Percentiles rank a stretch among this genome's conserved stretches.
These are phyloP conservation scores for Simalia tracyae DNA, from an alignment of 2,797 vertebrate genomes.

Conservation along the genomic window DNA sequence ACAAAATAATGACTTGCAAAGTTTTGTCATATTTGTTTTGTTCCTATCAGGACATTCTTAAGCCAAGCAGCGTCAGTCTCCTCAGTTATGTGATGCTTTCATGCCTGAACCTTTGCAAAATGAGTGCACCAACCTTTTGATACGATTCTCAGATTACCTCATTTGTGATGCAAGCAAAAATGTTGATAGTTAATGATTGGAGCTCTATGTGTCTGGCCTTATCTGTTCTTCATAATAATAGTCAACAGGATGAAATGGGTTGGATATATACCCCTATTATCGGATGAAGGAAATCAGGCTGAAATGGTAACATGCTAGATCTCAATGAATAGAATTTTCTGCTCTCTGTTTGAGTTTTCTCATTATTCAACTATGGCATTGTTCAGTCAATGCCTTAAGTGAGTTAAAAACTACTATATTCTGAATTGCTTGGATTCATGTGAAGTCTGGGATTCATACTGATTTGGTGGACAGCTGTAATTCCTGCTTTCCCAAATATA, in stretches of 20 bases:
- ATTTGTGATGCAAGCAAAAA: constrained; percentile 10
- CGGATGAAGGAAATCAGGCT: not conserved
- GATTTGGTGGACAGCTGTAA: not conserved
- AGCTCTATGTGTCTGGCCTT: not conserved
- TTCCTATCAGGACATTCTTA: not conserved
- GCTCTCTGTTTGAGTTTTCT: too few relatives aligned
- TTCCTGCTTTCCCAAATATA: not conserved
- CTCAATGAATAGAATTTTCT: not conserved
- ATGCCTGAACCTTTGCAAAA: constrained; percentile 16
- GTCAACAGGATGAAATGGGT: not conserved
- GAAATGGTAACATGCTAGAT: not conserved
- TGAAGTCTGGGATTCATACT: not conserved
- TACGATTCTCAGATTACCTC: not conserved
- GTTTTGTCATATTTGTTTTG: not conserved
- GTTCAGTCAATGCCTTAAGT: not conserved
- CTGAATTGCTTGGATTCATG: not conserved
- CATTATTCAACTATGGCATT: not conserved
- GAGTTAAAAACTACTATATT: not conserved
- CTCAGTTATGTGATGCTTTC: not conserved
- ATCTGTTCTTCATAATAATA: not conserved
- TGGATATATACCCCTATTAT: not conserved
- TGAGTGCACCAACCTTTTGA: constrained; percentile 12
- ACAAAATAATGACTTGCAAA: constrained; percentile 36
- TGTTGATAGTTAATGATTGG: not conserved
- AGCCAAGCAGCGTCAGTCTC: not conserved